A percentile compares a stretch with the other conserved stretches of the same genome.
Evolutionary conservation across 2,888 invertebrate genomes (phyloP).

Genomic region (Dione juno): DNA sequence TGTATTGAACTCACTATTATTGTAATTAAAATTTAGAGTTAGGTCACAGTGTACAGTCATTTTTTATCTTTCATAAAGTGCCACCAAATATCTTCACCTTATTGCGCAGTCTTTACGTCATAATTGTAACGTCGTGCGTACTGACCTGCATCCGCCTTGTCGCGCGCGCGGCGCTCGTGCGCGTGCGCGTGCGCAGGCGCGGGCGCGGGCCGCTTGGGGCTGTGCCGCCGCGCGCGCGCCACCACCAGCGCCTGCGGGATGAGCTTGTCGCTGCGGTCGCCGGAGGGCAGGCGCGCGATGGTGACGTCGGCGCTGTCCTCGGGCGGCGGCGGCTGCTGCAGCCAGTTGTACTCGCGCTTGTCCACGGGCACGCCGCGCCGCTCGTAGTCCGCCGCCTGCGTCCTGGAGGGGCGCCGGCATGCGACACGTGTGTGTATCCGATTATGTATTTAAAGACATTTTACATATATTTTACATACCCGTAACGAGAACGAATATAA

Average conservation of each 20-base stretch:
- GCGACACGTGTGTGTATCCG: no score
- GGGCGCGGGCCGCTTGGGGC: constrained; percentile 67
- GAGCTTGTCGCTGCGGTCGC: constrained; percentile 92
- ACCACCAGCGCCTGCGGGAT: constrained; percentile 77
- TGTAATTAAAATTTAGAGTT: no score
- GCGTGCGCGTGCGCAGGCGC: constrained; percentile 38
- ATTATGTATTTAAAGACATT: no score
- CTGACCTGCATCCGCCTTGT: constrained; percentile 68
- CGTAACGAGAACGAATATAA: no score
- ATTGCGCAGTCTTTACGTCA: no score
- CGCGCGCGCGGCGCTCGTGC: constrained; percentile 50
- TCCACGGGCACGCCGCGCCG: constrained; percentile 95
- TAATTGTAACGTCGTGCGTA: no score
- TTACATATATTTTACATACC: no score
- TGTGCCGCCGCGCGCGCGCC: constrained; percentile 67
- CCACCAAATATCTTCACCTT: no score
- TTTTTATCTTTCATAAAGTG: no score
- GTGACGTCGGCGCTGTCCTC: constrained; percentile 94
- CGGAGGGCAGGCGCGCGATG: constrained; percentile 92
- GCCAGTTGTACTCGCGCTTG: constrained; percentile 96
- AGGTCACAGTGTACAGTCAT: no score
- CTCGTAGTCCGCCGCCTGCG: constrained; percentile 95
- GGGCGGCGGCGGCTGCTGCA: constrained; percentile 95
- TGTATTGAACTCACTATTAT: no score
- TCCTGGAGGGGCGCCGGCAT: constrained; percentile 77